Base-by-base conservation (phyloP, 2,888 invertebrate genomes). In the Luperina testacea region DNA sequence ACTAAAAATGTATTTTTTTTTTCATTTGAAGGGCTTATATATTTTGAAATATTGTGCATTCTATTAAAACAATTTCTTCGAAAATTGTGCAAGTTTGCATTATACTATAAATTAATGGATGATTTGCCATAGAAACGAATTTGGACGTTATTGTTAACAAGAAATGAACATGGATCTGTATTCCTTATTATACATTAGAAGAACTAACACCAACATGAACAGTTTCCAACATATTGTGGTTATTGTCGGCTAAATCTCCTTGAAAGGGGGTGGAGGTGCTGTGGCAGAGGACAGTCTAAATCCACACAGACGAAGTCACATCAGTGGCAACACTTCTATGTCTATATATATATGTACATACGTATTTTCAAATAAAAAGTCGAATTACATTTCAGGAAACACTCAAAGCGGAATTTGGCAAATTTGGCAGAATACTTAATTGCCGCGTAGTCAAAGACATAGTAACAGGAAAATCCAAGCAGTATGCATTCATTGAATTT, bases 401-500 rank as follows among this genome's bases (percentile, higher is more conserved):
- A 57, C 94, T 98, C 45, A 92, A 94, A 80, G 92, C 95, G 45
- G 96, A 97, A 87, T 97, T 98, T 94, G 96, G 97, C 84, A 97
- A 97, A 91, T 98, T 97, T 96, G 98, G 98, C 20, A 96, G 97
- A 92, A 96, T 98, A 82, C 91, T 97, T 88, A 93, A 97, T 84
- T 97, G 98, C 91, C 94, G 97, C 77, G 90, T 99, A 76, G 97
- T 99, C 7, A 97, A 97, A 89, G 98, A 99, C 91, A 97, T 99
- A 72, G 98, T 99, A 0, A 99, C 99, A 0, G 98, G 98, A 0
- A 97, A 97, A 90, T 98, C 98, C 0, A 98, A 98, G 92, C 97
- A 98, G 75, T 99, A 99, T 92, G 99, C 98, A 1, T 99, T 99
- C 93, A 97, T 99, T n/a, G 99, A 99, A 94, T 99, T 97, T 95